phyloP scores from a whole-genome alignment of 2,888 invertebrate genomes.

The Ophion ellenae region DNA sequence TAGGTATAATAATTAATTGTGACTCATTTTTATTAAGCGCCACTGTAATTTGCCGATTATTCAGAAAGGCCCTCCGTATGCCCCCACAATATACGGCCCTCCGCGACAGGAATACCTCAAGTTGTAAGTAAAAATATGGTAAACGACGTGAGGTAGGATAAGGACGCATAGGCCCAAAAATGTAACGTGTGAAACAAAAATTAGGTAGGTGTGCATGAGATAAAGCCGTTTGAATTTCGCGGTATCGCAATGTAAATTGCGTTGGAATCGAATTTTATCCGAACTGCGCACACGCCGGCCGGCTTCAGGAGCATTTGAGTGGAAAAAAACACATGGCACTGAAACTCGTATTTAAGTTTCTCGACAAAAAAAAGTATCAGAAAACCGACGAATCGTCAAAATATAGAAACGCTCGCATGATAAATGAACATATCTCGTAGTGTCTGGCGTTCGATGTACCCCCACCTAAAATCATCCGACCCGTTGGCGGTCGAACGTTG shows the following conservation, averaged over 20 bases:
- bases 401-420: not conserved
- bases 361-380: not conserved
- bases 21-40: too few species aligned
- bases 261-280: slow-evolving; percentile 12
- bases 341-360: not conserved
- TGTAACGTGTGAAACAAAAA: too few species aligned
- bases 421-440: slow-evolving; percentile 10
- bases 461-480: slow-evolving; percentile 58
- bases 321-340: slow-evolving; percentile 32
- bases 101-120: too few species aligned
- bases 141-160: too few species aligned
- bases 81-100: too few species aligned
- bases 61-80: too few species aligned
- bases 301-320: slow-evolving; percentile 21
- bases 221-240: slow-evolving; percentile 53
- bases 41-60: too few species aligned
- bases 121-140: too few species aligned
- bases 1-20: too few species aligned
- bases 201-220: not conserved
- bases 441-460: slow-evolving; percentile 36
- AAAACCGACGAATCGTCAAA: not conserved
- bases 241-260: slow-evolving; percentile 15
- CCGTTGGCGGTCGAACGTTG: slow-evolving; percentile 47
- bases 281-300: slow-evolving; percentile 46
- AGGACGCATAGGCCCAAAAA: too few species aligned